A percentile compares a stretch with the other conserved stretches of the same genome.
phyloP scores from a whole-genome alignment of 1,140 invertebrate genomes.

The Bathynomus jamesi region DNA sequence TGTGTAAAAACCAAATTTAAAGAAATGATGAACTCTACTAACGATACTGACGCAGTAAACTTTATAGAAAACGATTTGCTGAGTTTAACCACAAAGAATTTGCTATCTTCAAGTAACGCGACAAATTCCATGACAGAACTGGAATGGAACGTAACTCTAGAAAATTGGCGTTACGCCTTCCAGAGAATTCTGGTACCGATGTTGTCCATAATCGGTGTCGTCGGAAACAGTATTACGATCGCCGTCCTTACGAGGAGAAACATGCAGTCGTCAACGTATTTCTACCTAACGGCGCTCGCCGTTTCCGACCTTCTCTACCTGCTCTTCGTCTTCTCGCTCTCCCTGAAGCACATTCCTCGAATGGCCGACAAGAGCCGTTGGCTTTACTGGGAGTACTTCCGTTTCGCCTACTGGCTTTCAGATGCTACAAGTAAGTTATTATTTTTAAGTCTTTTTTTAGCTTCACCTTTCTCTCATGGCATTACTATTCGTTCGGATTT shows the following conservation, averaged over 20 bases:
- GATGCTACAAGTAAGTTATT: slow-evolving; percentile 54
- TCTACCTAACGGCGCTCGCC: slow-evolving; percentile 62
- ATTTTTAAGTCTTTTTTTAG: not conserved
- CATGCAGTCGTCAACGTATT: slow-evolving; percentile 67
- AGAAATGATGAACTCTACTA: too few relatives aligned
- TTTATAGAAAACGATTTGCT: too few relatives aligned
- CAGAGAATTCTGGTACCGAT: slow-evolving; percentile 61
- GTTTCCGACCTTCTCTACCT: slow-evolving; percentile 63
- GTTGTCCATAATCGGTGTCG: slow-evolving; percentile 57
- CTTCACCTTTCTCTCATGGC: not conserved
- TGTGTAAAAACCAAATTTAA: too few relatives aligned
- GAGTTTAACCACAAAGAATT: too few relatives aligned
- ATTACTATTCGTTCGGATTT: not conserved
- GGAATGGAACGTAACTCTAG: not conserved
- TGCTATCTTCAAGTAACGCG: too few relatives aligned
- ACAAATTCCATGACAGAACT: not conserved
- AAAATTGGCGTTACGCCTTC: slow-evolving; percentile 40
- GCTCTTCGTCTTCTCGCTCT: slow-evolving; percentile 57
- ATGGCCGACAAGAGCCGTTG: slow-evolving; percentile 47
- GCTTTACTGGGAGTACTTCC: slow-evolving; percentile 50
- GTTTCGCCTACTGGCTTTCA: slow-evolving; percentile 53
- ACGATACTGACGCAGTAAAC: too few relatives aligned
- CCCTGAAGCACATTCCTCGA: slow-evolving; percentile 53
- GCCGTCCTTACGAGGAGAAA: slow-evolving; percentile 62
- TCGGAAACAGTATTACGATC: slow-evolving; percentile 63